Evolutionary conservation across 1,140 invertebrate species (phyloP), one percentile per base, ranked within the genome.

Genomic region (Cydia pomonella): DNA sequence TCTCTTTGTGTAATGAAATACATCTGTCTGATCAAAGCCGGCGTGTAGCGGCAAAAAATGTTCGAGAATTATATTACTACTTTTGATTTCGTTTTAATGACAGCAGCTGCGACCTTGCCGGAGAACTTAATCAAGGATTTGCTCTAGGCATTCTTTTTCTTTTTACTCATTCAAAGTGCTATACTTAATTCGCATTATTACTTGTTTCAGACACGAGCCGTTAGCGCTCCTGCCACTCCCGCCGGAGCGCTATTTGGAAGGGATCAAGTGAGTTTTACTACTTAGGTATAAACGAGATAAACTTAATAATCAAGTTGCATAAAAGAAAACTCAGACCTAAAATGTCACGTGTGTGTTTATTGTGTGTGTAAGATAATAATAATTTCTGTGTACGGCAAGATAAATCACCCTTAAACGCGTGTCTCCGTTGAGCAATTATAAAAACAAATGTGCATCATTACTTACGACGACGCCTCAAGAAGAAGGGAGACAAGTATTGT

Each of bases 211-310:
- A 90, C 86, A 47, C 85, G 91, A 77, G 87, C 91, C 27, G 84
- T 88, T 33, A 93, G 91, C 84, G 92, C 94, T 72, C 92, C 94
- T 71, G 92, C 93, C 74, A 92, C 93, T 64, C 91, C 85, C 50
- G 92, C 88, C 2, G 78, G 87, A 5, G 83, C 87, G 1, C 76
- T 84, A 69, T 88, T 89, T 78, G 76, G 79, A 25, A 88, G 87
- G 80, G 88, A 91, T 76, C 85, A 89, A 78, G 91, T 93, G 82
- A 77, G 82, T 80, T 44, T 33, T 66, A 47, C 59, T 74, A 27
- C 3, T 10, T 25, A n/a, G n/a, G n/a, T n/a, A 63, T 27, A 64
- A 27, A 16, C 25, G 23, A 29, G n/a, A 18, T 2, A 6, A 29
- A 64, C 23, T 27, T 29, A 64, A 59, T 16, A 2, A 66, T 16